phyloP scores from a whole-genome alignment of 2,797 vertebrate species.

The Aphelocoma californica region DNA sequence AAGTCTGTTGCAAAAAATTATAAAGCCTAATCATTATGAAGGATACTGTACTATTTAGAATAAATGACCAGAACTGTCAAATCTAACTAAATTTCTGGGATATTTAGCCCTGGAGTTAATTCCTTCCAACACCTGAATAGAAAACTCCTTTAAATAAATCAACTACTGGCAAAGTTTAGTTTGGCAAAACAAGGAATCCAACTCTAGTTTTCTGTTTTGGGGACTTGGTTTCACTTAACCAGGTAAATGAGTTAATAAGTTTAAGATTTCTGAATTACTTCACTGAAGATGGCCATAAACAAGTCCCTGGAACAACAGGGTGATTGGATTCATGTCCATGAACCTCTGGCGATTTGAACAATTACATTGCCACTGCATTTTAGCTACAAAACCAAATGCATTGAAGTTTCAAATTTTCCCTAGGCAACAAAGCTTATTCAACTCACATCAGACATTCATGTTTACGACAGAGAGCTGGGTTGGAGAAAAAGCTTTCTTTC shows the following conservation, averaged over 20 bases:
- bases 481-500: not conserved
- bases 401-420: not conserved
- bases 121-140: not conserved
- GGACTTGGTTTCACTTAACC: not conserved
- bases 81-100: not conserved
- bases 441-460: not conserved
- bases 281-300: not conserved
- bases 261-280: not conserved
- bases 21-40: not conserved
- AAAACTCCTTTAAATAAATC: not conserved
- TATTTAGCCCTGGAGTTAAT: not conserved
- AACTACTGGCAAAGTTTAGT: not conserved
- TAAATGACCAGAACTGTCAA: not conserved
- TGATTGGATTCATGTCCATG: not conserved
- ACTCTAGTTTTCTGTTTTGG: not conserved
- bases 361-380: not conserved
- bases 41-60: not conserved
- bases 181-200: not conserved
- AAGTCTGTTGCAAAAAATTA: not conserved
- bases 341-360: not conserved
- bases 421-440: not conserved
- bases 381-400: not conserved
- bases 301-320: not conserved
- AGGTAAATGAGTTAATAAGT: not conserved
- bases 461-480: not conserved